Evolutionary conservation across 2,888 invertebrate genomes (phyloP).

Genomic region (Watsonalla binaria): DNA sequence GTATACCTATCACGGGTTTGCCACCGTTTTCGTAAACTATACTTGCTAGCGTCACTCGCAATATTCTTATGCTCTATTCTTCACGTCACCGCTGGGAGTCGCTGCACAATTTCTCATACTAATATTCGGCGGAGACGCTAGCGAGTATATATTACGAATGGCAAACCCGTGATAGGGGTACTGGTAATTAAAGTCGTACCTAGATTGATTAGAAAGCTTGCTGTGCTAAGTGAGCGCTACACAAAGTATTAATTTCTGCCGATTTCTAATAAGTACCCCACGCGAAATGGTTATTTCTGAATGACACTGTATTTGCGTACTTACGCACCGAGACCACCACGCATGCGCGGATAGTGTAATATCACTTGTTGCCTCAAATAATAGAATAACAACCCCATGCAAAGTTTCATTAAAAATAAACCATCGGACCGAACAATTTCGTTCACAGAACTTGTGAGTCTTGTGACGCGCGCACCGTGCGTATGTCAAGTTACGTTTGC

Average conservation of each 20-base stretch:
- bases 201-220: too few species aligned
- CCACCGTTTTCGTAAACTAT: too few species aligned
- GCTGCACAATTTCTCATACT: too few species aligned
- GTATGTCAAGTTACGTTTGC: slow-evolving; percentile 34
- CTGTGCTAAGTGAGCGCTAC: too few species aligned
- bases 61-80: too few species aligned
- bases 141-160: too few species aligned
- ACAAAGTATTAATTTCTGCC: slow-evolving; percentile 10
- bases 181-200: too few species aligned
- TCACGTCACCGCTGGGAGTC: too few species aligned
- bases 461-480: slow-evolving; percentile 43
- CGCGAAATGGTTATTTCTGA: slow-evolving; percentile 58
- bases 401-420: slow-evolving; percentile 65
- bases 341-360: slow-evolving; percentile 72
- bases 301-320: slow-evolving; percentile 53
- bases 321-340: slow-evolving; percentile 62
- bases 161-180: too few species aligned
- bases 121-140: too few species aligned
- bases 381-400: slow-evolving; percentile 68
- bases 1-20: too few species aligned
- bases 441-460: slow-evolving; percentile 55
- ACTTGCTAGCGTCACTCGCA: too few species aligned
- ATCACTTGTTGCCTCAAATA: slow-evolving; percentile 67
- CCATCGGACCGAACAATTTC: slow-evolving; percentile 46
- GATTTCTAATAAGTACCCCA: slow-evolving; percentile 47